phyloP scores from a whole-genome alignment of 2,888 invertebrate genomes.

The Caenorhabditis becei region DNA sequence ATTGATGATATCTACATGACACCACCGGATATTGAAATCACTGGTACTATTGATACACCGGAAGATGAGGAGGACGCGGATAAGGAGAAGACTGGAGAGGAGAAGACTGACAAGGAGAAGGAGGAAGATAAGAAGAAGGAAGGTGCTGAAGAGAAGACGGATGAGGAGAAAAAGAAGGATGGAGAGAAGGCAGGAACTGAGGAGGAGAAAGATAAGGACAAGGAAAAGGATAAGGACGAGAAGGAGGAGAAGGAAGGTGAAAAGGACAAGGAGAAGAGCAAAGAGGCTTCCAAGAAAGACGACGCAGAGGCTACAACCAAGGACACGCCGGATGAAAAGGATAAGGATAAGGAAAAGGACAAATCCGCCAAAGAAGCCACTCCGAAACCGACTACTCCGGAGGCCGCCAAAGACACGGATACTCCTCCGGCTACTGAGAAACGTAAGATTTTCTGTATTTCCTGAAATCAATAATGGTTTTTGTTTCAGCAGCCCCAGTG shows the following conservation, averaged over 20 bases:
- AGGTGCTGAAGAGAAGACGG: conserved; percentile 15
- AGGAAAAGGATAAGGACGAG: background rate
- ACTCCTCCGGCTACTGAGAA: conserved; percentile 18
- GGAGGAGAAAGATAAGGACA: conserved; percentile 16
- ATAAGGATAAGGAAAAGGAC: too few relatives aligned
- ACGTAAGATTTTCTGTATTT: conserved; percentile 10
- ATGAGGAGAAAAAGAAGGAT: conserved; percentile 33
- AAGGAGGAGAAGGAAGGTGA: conserved; percentile 23
- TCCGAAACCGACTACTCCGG: conserved; percentile 12
- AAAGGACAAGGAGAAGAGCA: background rate
- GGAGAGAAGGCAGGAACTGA: conserved; percentile 13
- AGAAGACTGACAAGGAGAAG: conserved; percentile 11
- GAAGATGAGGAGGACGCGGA: conserved; percentile 15
- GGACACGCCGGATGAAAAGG: too few relatives aligned
- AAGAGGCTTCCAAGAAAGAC: conserved; percentile 13
- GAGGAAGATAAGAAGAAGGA: conserved; percentile 20
- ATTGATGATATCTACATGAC: conserved; percentile 39
- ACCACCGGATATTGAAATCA: conserved; percentile 52
- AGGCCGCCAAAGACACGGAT: conserved; percentile 20
- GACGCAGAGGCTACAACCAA: background rate
- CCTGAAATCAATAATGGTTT: background rate
- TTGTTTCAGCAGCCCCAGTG: conserved; percentile 44
- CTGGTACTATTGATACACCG: conserved; percentile 11
- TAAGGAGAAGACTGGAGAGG: conserved; percentile 14
- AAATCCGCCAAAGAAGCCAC: conserved; percentile 1